A percentile compares a stretch with the other conserved stretches of the same genome.
Conservation (phyloP, 2,113 vertebrate species). For the Tragelaphus buxtoni region DNA sequence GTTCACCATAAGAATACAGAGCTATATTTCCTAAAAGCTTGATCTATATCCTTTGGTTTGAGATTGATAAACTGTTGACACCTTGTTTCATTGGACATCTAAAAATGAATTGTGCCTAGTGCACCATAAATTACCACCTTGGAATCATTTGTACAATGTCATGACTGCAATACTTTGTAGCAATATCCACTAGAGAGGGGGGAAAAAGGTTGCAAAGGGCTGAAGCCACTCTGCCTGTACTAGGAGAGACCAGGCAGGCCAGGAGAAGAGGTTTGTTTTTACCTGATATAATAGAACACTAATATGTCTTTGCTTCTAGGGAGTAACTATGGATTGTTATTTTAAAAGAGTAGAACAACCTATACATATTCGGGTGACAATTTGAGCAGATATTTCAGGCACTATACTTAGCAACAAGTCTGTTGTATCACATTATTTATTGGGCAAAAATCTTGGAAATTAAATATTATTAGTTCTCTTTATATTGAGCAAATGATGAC, state of each 20-base stretch:
- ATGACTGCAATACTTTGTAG: background rate
- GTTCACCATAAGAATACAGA: conserved; percentile 3
- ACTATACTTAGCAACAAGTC: background rate
- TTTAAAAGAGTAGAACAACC: background rate
- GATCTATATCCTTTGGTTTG: conserved; percentile 37
- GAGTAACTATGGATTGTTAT: background rate
- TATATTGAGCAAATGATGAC: background rate
- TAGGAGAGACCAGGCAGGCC: background rate
- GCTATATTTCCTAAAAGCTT: conserved; percentile 25
- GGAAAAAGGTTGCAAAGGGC: background rate
- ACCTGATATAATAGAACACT: background rate
- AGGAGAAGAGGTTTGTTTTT: background rate
- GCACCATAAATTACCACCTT: conserved; percentile 21
- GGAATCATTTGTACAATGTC: conserved; percentile 38
- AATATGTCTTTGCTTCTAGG: background rate
- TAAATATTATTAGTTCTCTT: background rate
- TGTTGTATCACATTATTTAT: background rate
- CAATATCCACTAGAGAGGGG: background rate
- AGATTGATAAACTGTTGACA: conserved; percentile 50
- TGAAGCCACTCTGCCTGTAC: background rate
- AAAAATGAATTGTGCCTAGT: conserved; percentile 35
- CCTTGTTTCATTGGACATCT: conserved; percentile 32
- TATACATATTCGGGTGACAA: background rate
- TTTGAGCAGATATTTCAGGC: background rate
- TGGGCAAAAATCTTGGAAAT: background rate